These are phyloP conservation scores for Sclerurus mexicanus DNA, from an alignment of 2,113 vertebrate species.

Conservation along the genomic window DNA sequence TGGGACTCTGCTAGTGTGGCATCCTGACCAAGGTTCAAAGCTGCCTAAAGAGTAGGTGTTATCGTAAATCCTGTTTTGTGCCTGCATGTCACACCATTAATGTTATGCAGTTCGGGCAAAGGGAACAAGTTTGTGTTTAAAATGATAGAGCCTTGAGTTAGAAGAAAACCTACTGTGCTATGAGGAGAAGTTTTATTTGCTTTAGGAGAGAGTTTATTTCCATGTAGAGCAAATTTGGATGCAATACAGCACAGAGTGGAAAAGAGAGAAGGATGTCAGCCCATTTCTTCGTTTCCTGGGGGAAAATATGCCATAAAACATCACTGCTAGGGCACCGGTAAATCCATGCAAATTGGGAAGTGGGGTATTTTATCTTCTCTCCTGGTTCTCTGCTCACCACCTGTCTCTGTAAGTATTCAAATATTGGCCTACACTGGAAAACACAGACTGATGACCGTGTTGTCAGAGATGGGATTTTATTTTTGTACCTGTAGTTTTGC, in stretches of 20 bases:
- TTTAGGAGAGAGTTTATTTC: background rate
- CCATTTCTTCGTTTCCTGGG: background rate
- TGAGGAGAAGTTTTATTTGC: background rate
- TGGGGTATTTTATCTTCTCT: background rate
- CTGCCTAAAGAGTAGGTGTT: background rate
- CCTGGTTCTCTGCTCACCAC: background rate
- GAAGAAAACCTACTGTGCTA: background rate
- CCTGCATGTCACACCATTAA: background rate
- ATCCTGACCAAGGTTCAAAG: background rate
- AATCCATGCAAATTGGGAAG: background rate
- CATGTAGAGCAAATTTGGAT: background rate
- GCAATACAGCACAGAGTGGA: background rate
- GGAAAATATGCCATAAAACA: rapidly evolving
- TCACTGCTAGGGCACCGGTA: background rate
- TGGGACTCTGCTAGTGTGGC: background rate
- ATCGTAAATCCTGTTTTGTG: background rate
- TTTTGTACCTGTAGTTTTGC: background rate
- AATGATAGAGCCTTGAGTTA: background rate
- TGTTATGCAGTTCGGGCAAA: background rate
- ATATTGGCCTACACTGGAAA: background rate
- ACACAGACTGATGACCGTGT: rapidly evolving
- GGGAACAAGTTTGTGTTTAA: background rate
- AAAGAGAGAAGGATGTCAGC: background rate
- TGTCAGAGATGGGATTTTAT: background rate
- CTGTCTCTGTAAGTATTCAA: background rate